Conservation (phyloP, 2,888 invertebrate species). For the Stenoptilia bipunctidactyla region DNA sequence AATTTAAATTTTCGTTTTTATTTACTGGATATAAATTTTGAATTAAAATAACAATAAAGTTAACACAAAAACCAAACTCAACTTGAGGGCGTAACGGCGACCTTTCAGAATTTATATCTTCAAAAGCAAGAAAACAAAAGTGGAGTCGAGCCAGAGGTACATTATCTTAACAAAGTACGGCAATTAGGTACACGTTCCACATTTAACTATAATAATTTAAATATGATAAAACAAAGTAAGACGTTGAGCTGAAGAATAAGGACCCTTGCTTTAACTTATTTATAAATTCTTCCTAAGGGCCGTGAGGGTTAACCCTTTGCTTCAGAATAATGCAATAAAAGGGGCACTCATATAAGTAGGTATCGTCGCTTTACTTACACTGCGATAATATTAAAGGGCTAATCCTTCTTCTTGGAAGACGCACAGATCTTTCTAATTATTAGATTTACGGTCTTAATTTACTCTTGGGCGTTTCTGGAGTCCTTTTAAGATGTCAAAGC, state of each 20-base stretch:
- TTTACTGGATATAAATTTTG: neutral
- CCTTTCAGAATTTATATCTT: constrained; percentile 61
- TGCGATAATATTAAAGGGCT: constrained; percentile 46
- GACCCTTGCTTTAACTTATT: constrained; percentile 56
- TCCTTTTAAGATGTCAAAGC: neutral
- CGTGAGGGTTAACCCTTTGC: constrained; percentile 44
- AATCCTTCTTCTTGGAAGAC: constrained; percentile 46
- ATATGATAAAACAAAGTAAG: constrained; percentile 70
- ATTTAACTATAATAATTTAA: constrained; percentile 71
- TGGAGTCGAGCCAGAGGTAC: constrained; percentile 68
- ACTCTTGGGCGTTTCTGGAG: constrained; percentile 3
- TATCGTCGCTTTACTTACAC: constrained; percentile 58
- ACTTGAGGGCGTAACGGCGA: constrained; percentile 59
- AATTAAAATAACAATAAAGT: constrained; percentile 22
- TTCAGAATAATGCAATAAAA: constrained; percentile 64
- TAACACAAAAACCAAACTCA: constrained; percentile 58
- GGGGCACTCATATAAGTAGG: constrained; percentile 69
- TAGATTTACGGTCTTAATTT: constrained; percentile 32
- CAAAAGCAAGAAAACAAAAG: constrained; percentile 68
- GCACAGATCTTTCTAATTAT: constrained; percentile 46
- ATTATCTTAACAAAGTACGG: constrained; percentile 72
- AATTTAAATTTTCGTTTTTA: no score
- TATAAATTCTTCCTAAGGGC: constrained; percentile 59
- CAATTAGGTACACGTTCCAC: constrained; percentile 72
- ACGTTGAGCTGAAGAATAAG: constrained; percentile 56